A percentile compares a stretch with the other conserved stretches of the same genome.
phyloP scores from a whole-genome alignment of 2,888 invertebrate genomes.

The Trichacis sp. region DNA sequence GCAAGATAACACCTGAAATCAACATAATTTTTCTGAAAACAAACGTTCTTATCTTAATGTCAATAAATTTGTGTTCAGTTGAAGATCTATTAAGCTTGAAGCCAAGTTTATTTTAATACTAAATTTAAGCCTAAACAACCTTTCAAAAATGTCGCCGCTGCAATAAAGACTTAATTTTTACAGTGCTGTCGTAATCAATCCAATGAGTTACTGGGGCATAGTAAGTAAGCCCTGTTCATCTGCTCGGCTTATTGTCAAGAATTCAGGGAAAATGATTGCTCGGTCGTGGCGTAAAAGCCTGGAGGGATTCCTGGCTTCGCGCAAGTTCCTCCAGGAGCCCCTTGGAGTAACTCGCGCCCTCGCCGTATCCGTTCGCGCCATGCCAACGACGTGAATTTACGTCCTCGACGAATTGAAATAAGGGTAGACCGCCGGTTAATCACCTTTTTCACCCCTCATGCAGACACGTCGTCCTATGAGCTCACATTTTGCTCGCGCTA shows the following conservation, averaged over 20 bases:
- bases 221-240: conserved; percentile 21
- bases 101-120: too few relatives aligned
- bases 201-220: conserved; percentile 8
- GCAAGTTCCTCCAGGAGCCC: conserved; percentile 10
- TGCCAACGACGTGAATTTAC: conserved; percentile 54
- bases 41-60: too few relatives aligned
- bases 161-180: too few relatives aligned
- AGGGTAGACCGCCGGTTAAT: conserved; percentile 52
- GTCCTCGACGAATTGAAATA: conserved; percentile 57
- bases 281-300: conserved; percentile 5
- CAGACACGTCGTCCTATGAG: conserved; percentile 9
- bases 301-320: conserved; percentile 16
- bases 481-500: conserved; percentile 5
- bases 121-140: too few relatives aligned
- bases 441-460: conserved; percentile 36
- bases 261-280: conserved; percentile 21
- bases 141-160: too few relatives aligned
- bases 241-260: conserved; percentile 27
- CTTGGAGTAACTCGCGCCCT: conserved; percentile 12
- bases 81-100: too few relatives aligned
- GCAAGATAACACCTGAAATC: too few relatives aligned
- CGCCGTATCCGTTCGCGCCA: conserved; percentile 32
- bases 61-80: too few relatives aligned
- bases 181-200: too few relatives aligned
- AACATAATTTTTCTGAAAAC: too few relatives aligned